Evolutionary conservation across 2,113 vertebrate species (phyloP).

Genomic region (Sceloporus tristichus): DNA sequence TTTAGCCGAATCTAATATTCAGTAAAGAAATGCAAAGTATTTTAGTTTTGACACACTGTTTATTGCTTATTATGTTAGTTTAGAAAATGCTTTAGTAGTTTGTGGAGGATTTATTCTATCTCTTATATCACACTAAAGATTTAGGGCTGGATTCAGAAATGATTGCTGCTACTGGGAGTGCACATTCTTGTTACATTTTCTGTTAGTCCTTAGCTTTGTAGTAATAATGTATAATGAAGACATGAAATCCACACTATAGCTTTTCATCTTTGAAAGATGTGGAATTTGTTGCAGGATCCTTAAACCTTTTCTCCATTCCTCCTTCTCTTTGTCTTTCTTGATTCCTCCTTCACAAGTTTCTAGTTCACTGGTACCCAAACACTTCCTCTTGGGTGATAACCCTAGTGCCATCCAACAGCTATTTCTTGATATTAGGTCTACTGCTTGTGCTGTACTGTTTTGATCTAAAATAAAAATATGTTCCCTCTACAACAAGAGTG

Average conservation of each 20-base stretch:
- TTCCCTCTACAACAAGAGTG: no score
- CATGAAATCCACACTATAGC: not conserved
- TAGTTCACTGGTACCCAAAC: not conserved
- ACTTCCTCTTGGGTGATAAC: no score
- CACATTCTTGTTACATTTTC: constrained; percentile 10
- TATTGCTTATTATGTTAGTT: constrained; percentile 43
- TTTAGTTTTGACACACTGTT: not conserved
- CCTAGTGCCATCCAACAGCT: no score
- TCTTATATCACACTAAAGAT: not conserved
- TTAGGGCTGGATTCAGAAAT: constrained; percentile 4
- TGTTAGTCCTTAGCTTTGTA: not conserved
- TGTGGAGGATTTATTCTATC: constrained; percentile 12
- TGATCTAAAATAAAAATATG: no score
- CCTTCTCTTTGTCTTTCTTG: no score
- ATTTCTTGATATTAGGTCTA: no score
- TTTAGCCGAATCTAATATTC: constrained; percentile 2
- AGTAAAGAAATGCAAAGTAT: constrained; percentile 13
- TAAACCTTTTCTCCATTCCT: not conserved
- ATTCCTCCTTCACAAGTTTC: not conserved
- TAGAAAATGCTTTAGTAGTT: constrained; percentile 28
- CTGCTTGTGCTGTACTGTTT: no score
- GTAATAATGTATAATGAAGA: not conserved
- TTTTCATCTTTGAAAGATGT: not conserved
- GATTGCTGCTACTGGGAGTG: not conserved
- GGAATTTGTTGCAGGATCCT: not conserved